These are phyloP conservation scores for Cartodere bifasciata DNA, from an alignment of 2,888 invertebrate genomes.

Conservation along the genomic window DNA sequence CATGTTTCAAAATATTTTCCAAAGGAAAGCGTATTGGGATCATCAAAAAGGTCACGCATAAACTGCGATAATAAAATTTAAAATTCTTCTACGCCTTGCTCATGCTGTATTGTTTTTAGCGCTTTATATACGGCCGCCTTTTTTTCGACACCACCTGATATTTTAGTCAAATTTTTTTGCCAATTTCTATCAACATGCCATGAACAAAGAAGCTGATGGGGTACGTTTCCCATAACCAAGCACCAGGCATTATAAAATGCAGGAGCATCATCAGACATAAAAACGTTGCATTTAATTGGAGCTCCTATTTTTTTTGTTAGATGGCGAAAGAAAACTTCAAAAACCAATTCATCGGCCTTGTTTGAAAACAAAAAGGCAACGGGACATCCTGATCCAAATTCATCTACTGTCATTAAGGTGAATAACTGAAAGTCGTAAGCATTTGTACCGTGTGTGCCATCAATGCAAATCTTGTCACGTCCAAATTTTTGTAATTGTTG, in stretches of 20 bases:
- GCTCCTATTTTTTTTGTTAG: constrained; percentile 7
- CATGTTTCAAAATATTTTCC: constrained; percentile 12
- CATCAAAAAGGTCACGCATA: constrained; percentile 4
- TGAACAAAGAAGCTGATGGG: constrained; percentile 12
- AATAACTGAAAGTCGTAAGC: constrained; percentile 10
- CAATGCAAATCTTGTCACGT: constrained; percentile 11
- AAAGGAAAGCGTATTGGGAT: constrained; percentile 5
- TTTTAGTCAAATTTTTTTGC: constrained; percentile 15
- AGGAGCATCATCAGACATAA: constrained; percentile 17
- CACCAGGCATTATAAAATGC: constrained; percentile 17
- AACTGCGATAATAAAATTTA: constrained; percentile 5
- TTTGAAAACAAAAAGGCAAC: constrained; percentile 17
- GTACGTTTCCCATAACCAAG: constrained; percentile 11
- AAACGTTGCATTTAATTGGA: constrained; percentile 10
- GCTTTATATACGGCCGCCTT: constrained; percentile 14
- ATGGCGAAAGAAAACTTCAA: constrained; percentile 10
- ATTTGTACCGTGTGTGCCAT: constrained; percentile 10
- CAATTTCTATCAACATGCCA: constrained; percentile 19
- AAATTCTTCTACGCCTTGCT: constrained; percentile 1
- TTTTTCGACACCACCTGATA: constrained; percentile 11
- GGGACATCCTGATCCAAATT: constrained; percentile 14
- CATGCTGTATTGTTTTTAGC: constrained; percentile 9
- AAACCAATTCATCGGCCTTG: constrained; percentile 10
- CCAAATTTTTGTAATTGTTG: constrained; percentile 10
- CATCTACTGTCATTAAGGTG: constrained; percentile 14